Conservation (phyloP, 1,140 invertebrate genomes). For the Drosophila bipectinata region DNA sequence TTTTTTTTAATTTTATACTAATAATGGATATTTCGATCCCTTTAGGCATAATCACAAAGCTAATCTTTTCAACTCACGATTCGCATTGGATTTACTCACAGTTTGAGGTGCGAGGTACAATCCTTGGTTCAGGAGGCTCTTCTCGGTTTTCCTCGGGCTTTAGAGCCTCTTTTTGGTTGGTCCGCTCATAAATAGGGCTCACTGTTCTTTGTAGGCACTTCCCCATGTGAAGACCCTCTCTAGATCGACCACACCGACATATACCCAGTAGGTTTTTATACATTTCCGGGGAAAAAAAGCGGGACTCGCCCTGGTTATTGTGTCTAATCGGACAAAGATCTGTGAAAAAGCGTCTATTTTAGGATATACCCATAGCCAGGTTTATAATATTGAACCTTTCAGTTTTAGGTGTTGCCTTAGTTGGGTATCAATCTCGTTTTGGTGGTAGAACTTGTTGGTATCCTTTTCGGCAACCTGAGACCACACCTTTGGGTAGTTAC, state of each 20-base stretch:
- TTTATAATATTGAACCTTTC: constrained; percentile 31
- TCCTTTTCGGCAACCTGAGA: constrained; percentile 43
- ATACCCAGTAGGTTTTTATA: constrained; percentile 53
- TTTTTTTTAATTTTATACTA: too few relatives aligned
- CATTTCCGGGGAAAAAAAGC: constrained; percentile 75
- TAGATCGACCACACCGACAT: constrained; percentile 74
- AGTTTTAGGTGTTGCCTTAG: constrained; percentile 45
- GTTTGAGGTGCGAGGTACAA: constrained; percentile 68
- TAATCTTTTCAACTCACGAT: too few relatives aligned
- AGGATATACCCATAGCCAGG: not conserved
- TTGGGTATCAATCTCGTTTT: constrained; percentile 58
- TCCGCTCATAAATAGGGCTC: constrained; percentile 41
- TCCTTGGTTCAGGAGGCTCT: not conserved
- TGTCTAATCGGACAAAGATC: constrained; percentile 63
- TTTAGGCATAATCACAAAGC: too few relatives aligned
- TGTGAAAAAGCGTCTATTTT: constrained; percentile 1
- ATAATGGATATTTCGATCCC: too few relatives aligned
- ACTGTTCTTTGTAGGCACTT: constrained; percentile 72
- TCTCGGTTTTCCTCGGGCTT: not conserved
- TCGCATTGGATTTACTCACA: constrained; percentile 13
- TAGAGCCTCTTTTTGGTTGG: not conserved
- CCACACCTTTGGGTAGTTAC: constrained; percentile 71
- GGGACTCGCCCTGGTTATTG: constrained; percentile 58
- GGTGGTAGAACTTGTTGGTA: constrained; percentile 72
- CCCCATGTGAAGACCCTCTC: constrained; percentile 55